Base-by-base conservation (phyloP, 92 coral and sea anemone species). In the Hydrozoanthus gracilis region DNA sequence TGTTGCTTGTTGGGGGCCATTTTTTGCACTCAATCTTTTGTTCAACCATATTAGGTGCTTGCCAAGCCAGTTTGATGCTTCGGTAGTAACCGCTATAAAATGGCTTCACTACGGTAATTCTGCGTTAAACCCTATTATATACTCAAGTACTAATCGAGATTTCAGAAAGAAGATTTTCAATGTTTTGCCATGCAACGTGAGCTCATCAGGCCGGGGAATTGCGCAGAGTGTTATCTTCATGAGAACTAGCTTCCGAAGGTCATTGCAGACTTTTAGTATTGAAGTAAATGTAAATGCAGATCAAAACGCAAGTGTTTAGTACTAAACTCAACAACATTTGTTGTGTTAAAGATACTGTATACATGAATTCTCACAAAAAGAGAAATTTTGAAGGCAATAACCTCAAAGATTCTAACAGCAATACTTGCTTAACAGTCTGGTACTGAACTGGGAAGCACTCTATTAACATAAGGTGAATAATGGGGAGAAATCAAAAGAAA, bases 1-100 rank as follows among this genome's bases (percentile, higher is more conserved):
- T 65, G 91, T 94, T 18, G 91, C 79, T 5, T 92, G 98, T 17
- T 94, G 98, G 98, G 92, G 94, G 7, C 98, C 98, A 48, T 94
- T 94, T 74, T 94, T 94, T 75, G 85, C 93, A 52, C 55, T 88
- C 16, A 94, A 94, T 82, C 77, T 94, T n/a, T 46, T 94, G 50
- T 92, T 89, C 45, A 61, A 51, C 48, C 91, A 90, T 70, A 61
- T 58, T 10, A 45, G 69, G 45, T 69, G 48, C 4, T 60, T 94
- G 11, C 58, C 78, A 27, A 74, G 85, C 13, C 48, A 17, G 4
- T 76, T 88, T 14, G 67, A 83, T 14, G 77, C 90, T 5, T 73
- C 83, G 6, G 86, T 86, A 5, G 89, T 91, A 27, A 70, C 90
- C 4, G 94, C 89, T 4, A 89, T 94, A 4, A 94, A 94, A 72